phyloP scores from a whole-genome alignment of 2,888 invertebrate species.

The Andrena fulva region DNA sequence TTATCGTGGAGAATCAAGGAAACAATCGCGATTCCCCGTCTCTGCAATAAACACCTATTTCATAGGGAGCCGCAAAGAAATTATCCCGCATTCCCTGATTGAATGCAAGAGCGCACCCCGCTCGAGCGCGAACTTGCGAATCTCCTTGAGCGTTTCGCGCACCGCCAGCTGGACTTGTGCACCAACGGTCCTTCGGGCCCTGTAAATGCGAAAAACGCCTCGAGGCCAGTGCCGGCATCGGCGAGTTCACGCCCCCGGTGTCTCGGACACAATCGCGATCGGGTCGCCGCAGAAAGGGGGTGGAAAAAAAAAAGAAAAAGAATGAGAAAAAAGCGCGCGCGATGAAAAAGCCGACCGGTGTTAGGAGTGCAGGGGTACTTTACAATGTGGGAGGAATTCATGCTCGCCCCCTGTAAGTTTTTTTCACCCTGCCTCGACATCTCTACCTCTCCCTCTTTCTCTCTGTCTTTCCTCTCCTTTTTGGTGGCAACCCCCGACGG shows the following conservation, averaged over 20 bases:
- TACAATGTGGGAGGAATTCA: conserved; percentile 79
- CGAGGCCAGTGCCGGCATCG: conserved; percentile 71
- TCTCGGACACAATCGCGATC: conserved; percentile 76
- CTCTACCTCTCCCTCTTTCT: conserved; percentile 43
- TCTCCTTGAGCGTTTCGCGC: conserved; percentile 43
- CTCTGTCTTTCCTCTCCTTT: conserved; percentile 40
- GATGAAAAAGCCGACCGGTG: conserved; percentile 72
- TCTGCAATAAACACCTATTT: no score
- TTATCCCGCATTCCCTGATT: no score
- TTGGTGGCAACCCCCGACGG: conserved; percentile 48
- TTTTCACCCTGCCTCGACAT: conserved; percentile 57
- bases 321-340: conserved; percentile 48
- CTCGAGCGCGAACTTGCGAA: conserved; percentile 14
- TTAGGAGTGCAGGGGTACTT: conserved; percentile 66
- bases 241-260: conserved; percentile 79
- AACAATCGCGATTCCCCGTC: no score
- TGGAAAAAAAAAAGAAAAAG: conserved; percentile 40
- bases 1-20: no score
- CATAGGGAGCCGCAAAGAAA: no score
- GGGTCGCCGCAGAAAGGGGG: conserved; percentile 51
- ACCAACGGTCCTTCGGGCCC: conserved; percentile 67
- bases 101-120: neutral
- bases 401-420: conserved; percentile 65
- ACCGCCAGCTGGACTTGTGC: conserved; percentile 62
- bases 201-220: conserved; percentile 74